A percentile compares a stretch with the other conserved stretches of the same genome.
These are phyloP conservation scores for Petrolisthes manimaculis DNA, from an alignment of 2,888 invertebrate species.

Conservation along the genomic window DNA sequence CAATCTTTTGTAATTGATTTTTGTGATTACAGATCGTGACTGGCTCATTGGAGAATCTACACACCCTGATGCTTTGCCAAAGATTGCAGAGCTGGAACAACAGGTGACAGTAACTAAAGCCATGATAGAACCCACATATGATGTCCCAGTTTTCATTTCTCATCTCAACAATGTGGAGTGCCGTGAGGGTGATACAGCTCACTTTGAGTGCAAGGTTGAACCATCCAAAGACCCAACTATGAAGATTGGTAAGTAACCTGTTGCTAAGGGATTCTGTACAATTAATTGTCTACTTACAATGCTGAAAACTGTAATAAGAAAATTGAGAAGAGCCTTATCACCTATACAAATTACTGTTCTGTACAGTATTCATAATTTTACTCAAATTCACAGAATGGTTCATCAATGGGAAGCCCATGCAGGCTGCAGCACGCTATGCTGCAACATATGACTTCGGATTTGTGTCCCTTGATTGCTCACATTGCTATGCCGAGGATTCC, in stretches of 20 bases:
- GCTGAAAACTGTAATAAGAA: neutral
- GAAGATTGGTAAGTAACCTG: constrained; percentile 74
- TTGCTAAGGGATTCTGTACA: neutral
- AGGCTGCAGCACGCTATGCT: constrained; percentile 89
- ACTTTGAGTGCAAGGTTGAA: constrained; percentile 92
- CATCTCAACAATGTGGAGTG: constrained; percentile 92
- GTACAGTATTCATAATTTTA: neutral
- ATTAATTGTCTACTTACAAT: neutral
- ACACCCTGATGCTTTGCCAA: constrained; percentile 89
- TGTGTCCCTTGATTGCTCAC: constrained; percentile 88
- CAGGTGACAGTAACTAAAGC: constrained; percentile 77
- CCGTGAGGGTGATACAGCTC: constrained; percentile 87
- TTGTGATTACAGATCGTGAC: constrained; percentile 77
- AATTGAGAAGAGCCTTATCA: neutral
- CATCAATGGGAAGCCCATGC: constrained; percentile 90
- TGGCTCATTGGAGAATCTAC: constrained; percentile 89
- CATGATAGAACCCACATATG: constrained; percentile 82
- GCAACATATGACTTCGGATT: constrained; percentile 96
- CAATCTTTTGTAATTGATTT: too few species aligned
- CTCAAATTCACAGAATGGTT: constrained; percentile 82
- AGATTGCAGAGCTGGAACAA: constrained; percentile 87
- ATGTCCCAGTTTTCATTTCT: constrained; percentile 88
- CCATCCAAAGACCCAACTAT: constrained; percentile 92
- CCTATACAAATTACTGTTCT: neutral
- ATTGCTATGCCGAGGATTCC: constrained; percentile 91